phyloP scores from a whole-genome alignment of 2,888 invertebrate genomes.

The Trissonchulus sp. region DNA sequence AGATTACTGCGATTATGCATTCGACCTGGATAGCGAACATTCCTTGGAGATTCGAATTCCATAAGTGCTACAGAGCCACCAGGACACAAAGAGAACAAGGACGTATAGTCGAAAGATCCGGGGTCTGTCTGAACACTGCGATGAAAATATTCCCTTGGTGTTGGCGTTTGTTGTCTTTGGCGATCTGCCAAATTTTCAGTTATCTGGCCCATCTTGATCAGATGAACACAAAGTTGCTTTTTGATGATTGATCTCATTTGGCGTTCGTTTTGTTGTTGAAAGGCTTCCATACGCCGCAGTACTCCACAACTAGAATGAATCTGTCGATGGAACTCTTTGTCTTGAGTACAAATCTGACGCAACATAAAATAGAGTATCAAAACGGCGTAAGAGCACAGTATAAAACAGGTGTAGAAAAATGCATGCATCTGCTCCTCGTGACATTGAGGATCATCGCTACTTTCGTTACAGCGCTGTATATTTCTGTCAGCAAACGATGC shows the following conservation, averaged over 20 bases:
- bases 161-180: background rate
- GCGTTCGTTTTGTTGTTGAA: background rate
- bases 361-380: slow-evolving; percentile 5
- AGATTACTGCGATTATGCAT: background rate
- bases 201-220: slow-evolving; percentile 8
- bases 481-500: no score
- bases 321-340: background rate
- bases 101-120: no score
- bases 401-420: slow-evolving; percentile 12
- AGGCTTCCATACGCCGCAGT: background rate
- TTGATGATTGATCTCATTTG: background rate
- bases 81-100: no score
- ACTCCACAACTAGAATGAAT: background rate
- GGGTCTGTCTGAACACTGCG: background rate
- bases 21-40: no score
- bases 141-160: background rate
- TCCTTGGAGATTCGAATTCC: background rate
- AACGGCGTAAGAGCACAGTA: background rate
- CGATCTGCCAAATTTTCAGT: background rate
- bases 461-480: slow-evolving; percentile 1
- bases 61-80: background rate
- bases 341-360: slow-evolving; percentile 5
- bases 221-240: slow-evolving; percentile 6
- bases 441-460: background rate
- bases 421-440: slow-evolving; percentile 11